Evolutionary conservation across 2,113 vertebrate genomes (phyloP), one percentile per base, ranked within the genome.

Genomic region (Microcebus ravelobensis): DNA sequence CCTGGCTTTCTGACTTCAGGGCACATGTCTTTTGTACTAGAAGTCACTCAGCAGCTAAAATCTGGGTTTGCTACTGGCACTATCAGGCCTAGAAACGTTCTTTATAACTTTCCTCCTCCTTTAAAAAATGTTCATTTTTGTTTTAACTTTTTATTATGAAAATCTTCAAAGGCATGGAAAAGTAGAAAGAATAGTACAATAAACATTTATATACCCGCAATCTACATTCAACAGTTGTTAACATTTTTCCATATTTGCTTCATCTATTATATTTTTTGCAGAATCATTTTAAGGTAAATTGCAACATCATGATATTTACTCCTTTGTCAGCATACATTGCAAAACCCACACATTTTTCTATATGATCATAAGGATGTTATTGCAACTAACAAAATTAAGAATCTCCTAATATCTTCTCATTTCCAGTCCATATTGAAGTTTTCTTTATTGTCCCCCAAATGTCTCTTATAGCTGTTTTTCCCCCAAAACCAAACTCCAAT

Each of bases 111-210:
- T n/a, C 59, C 36, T 55, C 59, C 13, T 55, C 8, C 52, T 74
- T 27, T 55, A n/a, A 42, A 52, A 93, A n/a, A 14, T 2, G 1
- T 65, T 50, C 76, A 6, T 50, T 89, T 89, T 76, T 68, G 8
- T 74, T 90, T 97, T 71, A 91, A 86, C 39, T 8, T 90, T 89
- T 90, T 95, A 63, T 63, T 76, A 50, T 17, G 25, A 86, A 90
- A 65, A 83, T 82, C 61, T 95, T 52, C 79, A 61, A 27, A 61
- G 59, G 25, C 25, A 61, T 61, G 11, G 23, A 27, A 57, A 61
- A 61, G 59, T n/a, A 27, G n/a, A 61, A 57, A 45, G 39, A 65
- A 42, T 20, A 36, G 34, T n/a, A 39, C 17, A 13, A 2, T 48
- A 31, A 45, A 65, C 21, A 63, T 5, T 18, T 29, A 25, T 14